Conservation (phyloP, 2,888 invertebrate species). For the Druceiella hillmani region DNA sequence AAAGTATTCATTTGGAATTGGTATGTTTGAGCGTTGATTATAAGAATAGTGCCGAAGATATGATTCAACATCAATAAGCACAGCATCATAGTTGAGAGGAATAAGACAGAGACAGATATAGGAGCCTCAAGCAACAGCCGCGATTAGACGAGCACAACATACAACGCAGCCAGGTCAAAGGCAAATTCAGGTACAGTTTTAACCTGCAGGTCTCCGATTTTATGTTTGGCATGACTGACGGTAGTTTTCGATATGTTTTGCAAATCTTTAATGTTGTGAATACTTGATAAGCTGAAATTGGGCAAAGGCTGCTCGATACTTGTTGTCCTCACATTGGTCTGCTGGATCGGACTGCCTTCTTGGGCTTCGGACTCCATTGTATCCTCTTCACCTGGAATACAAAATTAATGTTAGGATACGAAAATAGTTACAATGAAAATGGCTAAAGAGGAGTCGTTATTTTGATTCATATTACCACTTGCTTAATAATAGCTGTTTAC, state of each 20-base stretch:
- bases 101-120: no score
- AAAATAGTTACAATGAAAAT: not conserved
- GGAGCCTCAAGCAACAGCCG: no score
- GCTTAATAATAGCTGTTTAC: no score
- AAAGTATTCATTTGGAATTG: no score
- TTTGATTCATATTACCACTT: no score
- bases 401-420: not conserved
- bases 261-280: constrained; percentile 46
- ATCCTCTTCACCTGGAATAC: constrained; percentile 42
- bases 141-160: no score
- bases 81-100: no score
- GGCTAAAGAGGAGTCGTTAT: not conserved
- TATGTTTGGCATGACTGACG: constrained; percentile 54
- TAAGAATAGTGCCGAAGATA: no score
- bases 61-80: no score
- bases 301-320: constrained; percentile 22
- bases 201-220: constrained; percentile 61
- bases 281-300: constrained; percentile 21
- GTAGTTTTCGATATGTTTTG: constrained; percentile 42
- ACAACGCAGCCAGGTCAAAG: no score
- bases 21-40: no score
- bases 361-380: constrained; percentile 32
- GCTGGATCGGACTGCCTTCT: constrained; percentile 23
- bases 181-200: no score
- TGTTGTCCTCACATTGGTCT: constrained; percentile 14